A percentile compares a stretch with the other conserved stretches of the same genome.
Conservation (phyloP, 1,140 invertebrate genomes). For the Drosophila elegans region DNA sequence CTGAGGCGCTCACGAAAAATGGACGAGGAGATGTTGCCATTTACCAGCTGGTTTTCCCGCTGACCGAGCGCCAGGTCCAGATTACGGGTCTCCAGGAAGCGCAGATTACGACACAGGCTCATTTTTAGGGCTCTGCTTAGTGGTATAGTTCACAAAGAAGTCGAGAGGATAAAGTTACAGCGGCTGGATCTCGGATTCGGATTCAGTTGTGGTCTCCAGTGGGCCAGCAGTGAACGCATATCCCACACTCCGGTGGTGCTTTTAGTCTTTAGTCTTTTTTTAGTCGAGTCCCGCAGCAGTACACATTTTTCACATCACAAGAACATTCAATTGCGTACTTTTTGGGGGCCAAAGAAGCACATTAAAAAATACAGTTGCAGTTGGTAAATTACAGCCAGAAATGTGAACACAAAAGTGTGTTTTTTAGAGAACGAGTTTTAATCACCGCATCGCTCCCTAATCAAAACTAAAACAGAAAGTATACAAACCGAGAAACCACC, state of each 20-base stretch:
- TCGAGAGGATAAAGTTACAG: background rate
- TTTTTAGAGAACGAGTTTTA: conserved; percentile 56
- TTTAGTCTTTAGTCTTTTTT: conserved; percentile 1
- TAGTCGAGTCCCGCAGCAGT: background rate
- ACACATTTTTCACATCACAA: background rate
- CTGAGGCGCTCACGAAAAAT: conserved; percentile 88
- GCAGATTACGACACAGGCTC: conserved; percentile 37
- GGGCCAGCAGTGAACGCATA: conserved; percentile 25
- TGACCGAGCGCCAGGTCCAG: conserved; percentile 53
- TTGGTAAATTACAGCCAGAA: background rate
- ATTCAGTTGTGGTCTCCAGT: conserved; percentile 8
- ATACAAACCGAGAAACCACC: conserved; percentile 66
- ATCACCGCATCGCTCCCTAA: conserved; percentile 70
- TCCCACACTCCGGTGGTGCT: conserved; percentile 5
- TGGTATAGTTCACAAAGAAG: background rate
- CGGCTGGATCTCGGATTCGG: background rate
- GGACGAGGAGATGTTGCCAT: conserved; percentile 59
- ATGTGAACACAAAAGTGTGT: conserved; percentile 7
- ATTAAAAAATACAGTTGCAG: conserved; percentile 2
- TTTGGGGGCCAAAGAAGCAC: background rate
- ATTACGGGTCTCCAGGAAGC: conserved; percentile 48
- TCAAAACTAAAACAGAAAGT: conserved; percentile 78
- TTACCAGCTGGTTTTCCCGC: conserved; percentile 53
- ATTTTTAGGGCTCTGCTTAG: conserved; percentile 16
- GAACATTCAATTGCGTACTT: conserved; percentile 4